Base-by-base conservation (phyloP, 1,140 invertebrate species). In the Micrasema minimum region DNA sequence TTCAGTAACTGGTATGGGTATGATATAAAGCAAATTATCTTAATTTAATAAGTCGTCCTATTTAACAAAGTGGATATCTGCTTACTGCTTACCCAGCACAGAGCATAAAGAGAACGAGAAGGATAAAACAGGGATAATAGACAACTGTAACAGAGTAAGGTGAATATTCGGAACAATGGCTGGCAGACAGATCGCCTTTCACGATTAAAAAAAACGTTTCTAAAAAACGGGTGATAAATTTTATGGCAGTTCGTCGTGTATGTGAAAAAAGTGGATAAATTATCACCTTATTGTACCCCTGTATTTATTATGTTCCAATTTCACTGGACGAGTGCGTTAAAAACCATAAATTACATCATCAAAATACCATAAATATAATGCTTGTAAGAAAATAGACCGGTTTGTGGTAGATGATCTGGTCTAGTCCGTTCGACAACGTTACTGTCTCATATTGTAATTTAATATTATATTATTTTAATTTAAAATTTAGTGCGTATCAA, bases 231-330 rank as follows among this genome's bases (percentile, higher is more conserved):
- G 41, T 59, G 38, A 71, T 74, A 74, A 74, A 74, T 65, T 74
- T 74, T 74, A 74, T 74, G 48, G 59, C 48, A 55, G 72, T 48
- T 57, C 69, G 61, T 67, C 57, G 48, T 71, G 55, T 71, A 43
- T 67, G 68, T 57, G 53, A 41, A 57, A 71, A 74, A 74, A 51
- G 70, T 68, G 65, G 70, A 74, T 74, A 74, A 74, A 74, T 74
- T 74, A 74, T 74, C 72, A 74, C 72, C 69, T 71, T 68, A 74
- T 71, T 74, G 72, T 74, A 71, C 65, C 66, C 65, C 72, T 55
- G 72, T 74, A 61, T 74, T 74, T 74, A 74, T 74, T 71, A 70
- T 74, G 51, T 69, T 65, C 72, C 72, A 67, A 74, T 74, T 74
- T 74, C n/a, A 46, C 65, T 59, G 61, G 69, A 71, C 62, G 41